A percentile compares a stretch with the other conserved stretches of the same genome.
phyloP scores from a whole-genome alignment of 2,888 invertebrate species.

The Pyralis farinalis region DNA sequence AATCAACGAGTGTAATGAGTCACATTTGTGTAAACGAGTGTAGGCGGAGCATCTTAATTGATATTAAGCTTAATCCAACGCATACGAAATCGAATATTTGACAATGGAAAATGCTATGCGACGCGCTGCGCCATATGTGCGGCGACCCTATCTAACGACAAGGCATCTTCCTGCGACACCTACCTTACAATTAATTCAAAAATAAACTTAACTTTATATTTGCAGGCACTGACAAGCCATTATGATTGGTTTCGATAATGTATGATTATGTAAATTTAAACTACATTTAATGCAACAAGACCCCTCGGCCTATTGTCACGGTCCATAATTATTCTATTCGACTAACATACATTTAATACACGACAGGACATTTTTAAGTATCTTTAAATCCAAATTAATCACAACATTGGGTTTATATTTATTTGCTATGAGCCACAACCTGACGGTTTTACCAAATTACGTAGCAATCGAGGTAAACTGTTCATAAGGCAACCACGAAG shows the following conservation, averaged over 20 bases:
- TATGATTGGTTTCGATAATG: neutral
- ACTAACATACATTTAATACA: constrained; percentile 12
- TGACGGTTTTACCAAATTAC: constrained; percentile 34
- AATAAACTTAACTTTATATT: constrained; percentile 26
- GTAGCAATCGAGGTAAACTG: constrained; percentile 36
- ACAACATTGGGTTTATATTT: constrained; percentile 40
- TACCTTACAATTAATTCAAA: constrained; percentile 25
- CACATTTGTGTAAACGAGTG: no score
- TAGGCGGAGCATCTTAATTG: no score
- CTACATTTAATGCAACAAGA: constrained; percentile 5
- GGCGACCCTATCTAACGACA: constrained; percentile 34
- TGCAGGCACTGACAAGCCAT: constrained; percentile 48
- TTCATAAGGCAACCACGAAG: constrained; percentile 61
- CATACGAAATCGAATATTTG: no score
- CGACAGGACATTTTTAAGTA: constrained; percentile 22
- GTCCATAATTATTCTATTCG: neutral
- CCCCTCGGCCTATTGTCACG: constrained; percentile 18
- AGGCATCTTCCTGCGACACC: constrained; percentile 33
- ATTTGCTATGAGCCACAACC: constrained; percentile 59
- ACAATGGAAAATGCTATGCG: no score
- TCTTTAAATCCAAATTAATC: constrained; percentile 31
- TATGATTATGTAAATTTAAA: constrained; percentile 8
- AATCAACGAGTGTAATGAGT: no score
- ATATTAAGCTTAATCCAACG: no score
- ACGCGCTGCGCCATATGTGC: no score